phyloP scores from a whole-genome alignment of 1,140 invertebrate genomes.

The Drosophila miranda region DNA sequence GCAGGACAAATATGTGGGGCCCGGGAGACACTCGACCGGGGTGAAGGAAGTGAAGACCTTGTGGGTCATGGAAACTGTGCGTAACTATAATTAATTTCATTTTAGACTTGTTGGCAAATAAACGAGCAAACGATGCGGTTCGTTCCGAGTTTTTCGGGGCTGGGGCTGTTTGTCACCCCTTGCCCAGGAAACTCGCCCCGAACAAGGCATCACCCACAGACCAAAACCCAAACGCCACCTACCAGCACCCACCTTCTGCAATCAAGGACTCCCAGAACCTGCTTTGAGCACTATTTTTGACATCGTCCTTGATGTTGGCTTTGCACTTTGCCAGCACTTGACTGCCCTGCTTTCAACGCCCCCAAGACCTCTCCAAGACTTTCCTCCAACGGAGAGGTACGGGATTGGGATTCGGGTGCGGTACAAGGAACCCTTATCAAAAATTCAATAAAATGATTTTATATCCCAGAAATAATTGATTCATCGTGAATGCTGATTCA shows the following conservation, averaged over 20 bases:
- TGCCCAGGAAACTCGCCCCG: background rate
- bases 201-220: background rate
- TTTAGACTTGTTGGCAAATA: constrained; percentile 80
- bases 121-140: constrained; percentile 78
- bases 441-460: constrained; percentile 44
- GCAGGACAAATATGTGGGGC: background rate
- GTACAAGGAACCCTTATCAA: constrained; percentile 41
- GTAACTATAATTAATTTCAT: constrained; percentile 80
- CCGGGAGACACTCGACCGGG: background rate
- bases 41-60: constrained; percentile 6
- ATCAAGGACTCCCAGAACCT: background rate
- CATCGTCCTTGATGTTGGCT: constrained; percentile 30
- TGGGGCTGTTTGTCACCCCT: constrained; percentile 2
- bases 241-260: too few species aligned
- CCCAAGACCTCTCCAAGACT: background rate
- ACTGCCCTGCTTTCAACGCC: constrained; percentile 14
- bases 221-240: background rate
- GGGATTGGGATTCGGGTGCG: too few species aligned
- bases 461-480: constrained; percentile 41
- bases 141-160: constrained; percentile 32
- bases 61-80: constrained; percentile 63
- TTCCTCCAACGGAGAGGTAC: background rate
- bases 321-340: constrained; percentile 40
- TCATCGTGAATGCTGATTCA: constrained; percentile 40
- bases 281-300: constrained; percentile 39